Evolutionary conservation across 2,797 vertebrate species (phyloP).

Genomic region (Luscinia luscinia): DNA sequence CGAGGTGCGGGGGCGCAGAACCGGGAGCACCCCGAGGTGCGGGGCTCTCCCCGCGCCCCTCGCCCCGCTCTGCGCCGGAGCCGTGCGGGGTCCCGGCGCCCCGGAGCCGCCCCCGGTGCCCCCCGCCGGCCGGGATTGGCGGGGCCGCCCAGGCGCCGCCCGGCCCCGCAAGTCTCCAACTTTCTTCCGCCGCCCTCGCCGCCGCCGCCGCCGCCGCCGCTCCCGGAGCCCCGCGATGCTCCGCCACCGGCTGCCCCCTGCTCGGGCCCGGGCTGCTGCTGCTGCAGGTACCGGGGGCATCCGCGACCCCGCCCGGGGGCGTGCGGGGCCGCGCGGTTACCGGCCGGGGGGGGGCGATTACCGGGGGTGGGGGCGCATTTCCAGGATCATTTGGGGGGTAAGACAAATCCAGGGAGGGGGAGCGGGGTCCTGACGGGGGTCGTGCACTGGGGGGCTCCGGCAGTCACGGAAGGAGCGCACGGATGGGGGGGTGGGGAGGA

Average conservation of each 20-base stretch:
- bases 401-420: background rate
- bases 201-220: background rate
- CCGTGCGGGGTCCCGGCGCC: background rate
- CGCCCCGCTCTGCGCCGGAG: background rate
- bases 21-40: background rate
- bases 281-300: background rate
- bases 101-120: background rate
- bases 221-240: conserved; percentile 26
- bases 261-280: background rate
- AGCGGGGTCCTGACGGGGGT: background rate
- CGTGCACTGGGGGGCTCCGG: background rate
- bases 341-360: background rate
- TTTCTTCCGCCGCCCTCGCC: conserved; percentile 18
- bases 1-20: no score
- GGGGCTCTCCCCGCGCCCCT: background rate
- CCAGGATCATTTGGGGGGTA: background rate
- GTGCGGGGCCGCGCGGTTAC: background rate
- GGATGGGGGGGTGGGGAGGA: background rate
- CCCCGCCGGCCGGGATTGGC: background rate
- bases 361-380: background rate
- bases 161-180: conserved; percentile 38
- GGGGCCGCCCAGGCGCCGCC: background rate
- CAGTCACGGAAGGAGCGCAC: no score
- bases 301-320: background rate
- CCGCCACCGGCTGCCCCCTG: conserved; percentile 64